Evolutionary conservation across 2,888 invertebrate species (phyloP).

Genomic region (Mycogona germanica): DNA sequence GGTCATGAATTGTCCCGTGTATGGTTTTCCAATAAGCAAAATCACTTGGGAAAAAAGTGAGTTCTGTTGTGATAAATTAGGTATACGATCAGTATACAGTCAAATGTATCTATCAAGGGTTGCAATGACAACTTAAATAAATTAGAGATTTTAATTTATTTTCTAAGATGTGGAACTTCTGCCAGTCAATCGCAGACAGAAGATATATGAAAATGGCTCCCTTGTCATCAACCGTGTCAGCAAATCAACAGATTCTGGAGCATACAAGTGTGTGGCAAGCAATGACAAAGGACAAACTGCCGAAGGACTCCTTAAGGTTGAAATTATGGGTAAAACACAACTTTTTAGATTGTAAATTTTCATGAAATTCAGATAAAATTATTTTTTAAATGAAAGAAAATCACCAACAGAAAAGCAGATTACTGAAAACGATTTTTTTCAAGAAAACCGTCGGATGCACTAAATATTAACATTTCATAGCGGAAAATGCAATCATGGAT

Average conservation of each 20-base stretch:
- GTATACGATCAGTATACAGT: no score
- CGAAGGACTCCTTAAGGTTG: constrained; percentile 1
- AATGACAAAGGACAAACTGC: background rate
- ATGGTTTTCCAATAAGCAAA: constrained; percentile 8
- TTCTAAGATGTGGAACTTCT: constrained; percentile 3
- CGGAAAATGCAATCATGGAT: background rate
- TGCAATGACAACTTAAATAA: background rate
- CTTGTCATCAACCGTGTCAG: background rate
- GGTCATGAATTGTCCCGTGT: constrained; percentile 14
- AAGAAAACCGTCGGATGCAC: no score
- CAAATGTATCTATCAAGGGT: no score
- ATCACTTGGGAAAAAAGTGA: constrained; percentile 13
- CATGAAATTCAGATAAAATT: no score
- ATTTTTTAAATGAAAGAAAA: no score
- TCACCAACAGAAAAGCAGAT: no score
- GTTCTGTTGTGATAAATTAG: no score
- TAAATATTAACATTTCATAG: background rate
- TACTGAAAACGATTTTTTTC: no score
- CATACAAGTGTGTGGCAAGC: constrained; percentile 7
- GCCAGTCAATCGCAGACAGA: constrained; percentile 1
- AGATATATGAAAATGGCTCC: constrained; percentile 8
- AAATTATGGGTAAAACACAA: constrained; percentile 1
- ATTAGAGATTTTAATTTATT: background rate
- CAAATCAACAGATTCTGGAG: constrained; percentile 10
- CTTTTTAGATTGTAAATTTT: no score